Base-by-base conservation (phyloP, 2,797 vertebrate genomes). In the Poecilia gillii region DNA sequence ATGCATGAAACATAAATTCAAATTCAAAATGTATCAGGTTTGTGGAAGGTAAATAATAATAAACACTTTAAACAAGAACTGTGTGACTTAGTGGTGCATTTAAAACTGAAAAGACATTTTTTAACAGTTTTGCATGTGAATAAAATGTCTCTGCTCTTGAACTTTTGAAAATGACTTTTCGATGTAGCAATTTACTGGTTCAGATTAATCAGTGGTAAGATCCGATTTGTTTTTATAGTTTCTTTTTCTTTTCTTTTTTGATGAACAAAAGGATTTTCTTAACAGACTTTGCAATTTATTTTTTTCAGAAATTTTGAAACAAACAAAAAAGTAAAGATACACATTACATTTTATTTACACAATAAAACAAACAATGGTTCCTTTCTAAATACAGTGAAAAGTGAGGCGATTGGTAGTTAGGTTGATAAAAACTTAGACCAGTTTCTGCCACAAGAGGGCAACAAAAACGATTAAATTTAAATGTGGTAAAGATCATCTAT, bases 381-480 rank as follows among this genome's bases (percentile, higher is more conserved):
- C 71, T 87, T 83, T 78, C n/a, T 85, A 66, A 79, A 81, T 91
- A 82, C 81, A 73, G 76, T 72, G 41, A 83, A 49, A 83, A 43
- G 77, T 64, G 5, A 45, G 49, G 53, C 66, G n/a, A 62, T 55
- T 75, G 49, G 20, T 59, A 59, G 41, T 59, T 18, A 39, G 59
- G 72, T 72, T 59, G 4, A 83, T 51, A 86, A 68, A 41, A 55
- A 73, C 31, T 79, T 70, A 74, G 78, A 16, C 73, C 74, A 12
- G 53, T 12, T 78, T 57, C 14, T 74, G 73, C 88, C 94, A 94
- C 91, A 81, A 84, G 94, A 90, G 87, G 77, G 87, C 51, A 79
- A 91, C 94, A 95, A 85, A 89, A 85, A 81, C 20, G 28, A 7
- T 57, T 59, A 86, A 87, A 83, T 55, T 46, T 71, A 84, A 79